phyloP scores from a whole-genome alignment of 2,113 vertebrate genomes.

The Cyrtonyx montezumae region DNA sequence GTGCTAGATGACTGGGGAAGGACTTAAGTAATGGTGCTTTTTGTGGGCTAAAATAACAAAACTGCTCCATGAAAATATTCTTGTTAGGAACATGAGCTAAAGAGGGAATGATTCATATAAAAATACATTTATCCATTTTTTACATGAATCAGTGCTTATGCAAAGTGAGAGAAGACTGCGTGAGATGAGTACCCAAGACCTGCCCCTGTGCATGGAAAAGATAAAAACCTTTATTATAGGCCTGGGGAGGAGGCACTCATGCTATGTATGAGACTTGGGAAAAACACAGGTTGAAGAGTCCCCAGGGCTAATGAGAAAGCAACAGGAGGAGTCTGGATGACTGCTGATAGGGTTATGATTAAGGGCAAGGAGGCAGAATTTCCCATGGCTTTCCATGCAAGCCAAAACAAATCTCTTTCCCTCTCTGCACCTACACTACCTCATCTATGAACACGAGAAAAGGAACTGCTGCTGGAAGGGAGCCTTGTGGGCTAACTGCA shows the following conservation, averaged over 20 bases:
- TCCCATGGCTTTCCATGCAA: conserved; percentile 7
- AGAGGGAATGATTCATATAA: conserved; percentile 67
- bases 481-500: neutral
- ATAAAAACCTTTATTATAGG: conserved; percentile 42
- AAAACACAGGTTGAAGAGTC: conserved; percentile 23
- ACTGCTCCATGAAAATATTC: conserved; percentile 57
- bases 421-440: neutral
- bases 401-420: conserved; percentile 29
- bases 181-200: neutral
- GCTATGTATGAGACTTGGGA: neutral
- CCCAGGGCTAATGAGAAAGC: conserved; percentile 19
- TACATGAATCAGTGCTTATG: conserved; percentile 43
- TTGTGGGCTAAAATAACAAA: conserved; percentile 65
- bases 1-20: conserved; percentile 42
- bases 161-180: conserved; percentile 16
- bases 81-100: conserved; percentile 34
- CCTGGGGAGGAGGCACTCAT: neutral
- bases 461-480: neutral
- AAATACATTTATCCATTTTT: conserved; percentile 36
- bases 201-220: conserved; percentile 63
- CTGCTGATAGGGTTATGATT: conserved; percentile 29
- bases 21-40: conserved; percentile 63
- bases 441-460: neutral
- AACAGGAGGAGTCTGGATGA: neutral
- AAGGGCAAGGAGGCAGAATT: conserved; percentile 20